Evolutionary conservation across 1,140 invertebrate genomes (phyloP), one percentile per base, ranked within the genome.

Genomic region (Arion vulgaris): DNA sequence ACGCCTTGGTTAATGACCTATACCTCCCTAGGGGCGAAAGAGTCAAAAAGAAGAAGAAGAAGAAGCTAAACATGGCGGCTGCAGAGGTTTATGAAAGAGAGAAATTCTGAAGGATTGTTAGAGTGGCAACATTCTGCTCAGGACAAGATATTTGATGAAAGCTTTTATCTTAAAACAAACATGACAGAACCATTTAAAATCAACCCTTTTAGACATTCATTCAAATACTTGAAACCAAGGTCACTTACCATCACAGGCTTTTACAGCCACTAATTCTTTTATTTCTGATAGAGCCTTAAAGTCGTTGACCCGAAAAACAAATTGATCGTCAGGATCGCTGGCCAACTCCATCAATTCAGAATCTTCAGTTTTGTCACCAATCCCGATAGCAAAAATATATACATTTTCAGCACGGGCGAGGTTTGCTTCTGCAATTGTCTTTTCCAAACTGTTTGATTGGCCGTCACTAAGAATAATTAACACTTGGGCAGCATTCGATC

Each of bases 401-500:
- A 88, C 83, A 0, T 86, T 86, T 13, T 80, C 76, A n/a, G 84
- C 62, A 26, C 86, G 83, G 0, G 83, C 82, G 17, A 72, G 4
- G 11, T 78, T 36, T 19, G 89, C 86, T 71, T 88, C 87, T 57
- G 71, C 1, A 36, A 49, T 49, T 4, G 89, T 89, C 17, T 75
- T 68, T 4, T 73, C 32, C 2, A 73, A 57, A 72, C 85, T 49
- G 28, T 83, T 71, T 9, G 89, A 90, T 36, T 86, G 66, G 53
- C 89, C 89, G 80, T 90, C 89, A 0, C 88, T 89, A 0, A 90
- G 32, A 9, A 89, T 68, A n/a, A 90, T 81, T 11, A 84, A 78
- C 7, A 90, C 73, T 57, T 85, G 86, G 17, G 86, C 86, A 0
- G 83, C 86, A 17, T 84, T 53, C 36, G 41, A 49, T 19, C 89